phyloP scores from a whole-genome alignment of 2,797 vertebrate species.

The Salmo trutta region DNA sequence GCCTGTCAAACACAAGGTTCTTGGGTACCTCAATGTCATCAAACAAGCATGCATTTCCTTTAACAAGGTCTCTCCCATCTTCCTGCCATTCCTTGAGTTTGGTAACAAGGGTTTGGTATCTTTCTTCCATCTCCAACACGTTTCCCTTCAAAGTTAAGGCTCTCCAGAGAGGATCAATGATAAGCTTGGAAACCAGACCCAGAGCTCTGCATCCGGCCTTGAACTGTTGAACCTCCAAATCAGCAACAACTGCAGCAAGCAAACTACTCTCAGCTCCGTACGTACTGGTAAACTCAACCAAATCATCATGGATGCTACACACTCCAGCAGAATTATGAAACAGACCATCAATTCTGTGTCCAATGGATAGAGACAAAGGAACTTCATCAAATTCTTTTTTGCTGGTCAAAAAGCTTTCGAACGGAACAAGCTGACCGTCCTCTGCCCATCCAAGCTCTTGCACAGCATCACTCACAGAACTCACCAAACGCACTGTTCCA shows the following conservation, averaged over 20 bases:
- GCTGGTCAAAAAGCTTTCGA: not conserved
- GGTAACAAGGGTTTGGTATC: conserved; percentile 2
- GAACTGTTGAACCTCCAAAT: not conserved
- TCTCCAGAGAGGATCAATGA: conserved; percentile 11
- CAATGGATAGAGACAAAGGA: not conserved
- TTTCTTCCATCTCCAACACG: not conserved
- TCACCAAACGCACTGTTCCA: not conserved
- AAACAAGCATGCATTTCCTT: conserved; percentile 3
- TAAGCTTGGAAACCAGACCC: not conserved
- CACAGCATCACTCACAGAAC: not conserved
- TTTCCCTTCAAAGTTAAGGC: not conserved
- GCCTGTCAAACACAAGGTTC: not conserved
- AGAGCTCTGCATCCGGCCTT: conserved; percentile 13
- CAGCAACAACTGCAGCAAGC: not conserved
- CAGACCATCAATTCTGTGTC: not conserved
- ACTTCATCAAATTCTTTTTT: not conserved
- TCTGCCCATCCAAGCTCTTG: not conserved
- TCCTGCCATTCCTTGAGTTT: conserved; percentile 10
- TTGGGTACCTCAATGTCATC: not conserved
- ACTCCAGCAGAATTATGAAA: conserved; percentile 5
- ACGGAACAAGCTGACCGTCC: not conserved
- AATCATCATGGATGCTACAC: not conserved
- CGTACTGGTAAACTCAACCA: not conserved
- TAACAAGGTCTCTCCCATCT: not conserved
- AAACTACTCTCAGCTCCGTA: not conserved